These are phyloP conservation scores for Lanius collurio DNA, from an alignment of 2,113 vertebrate genomes.

Conservation along the genomic window DNA sequence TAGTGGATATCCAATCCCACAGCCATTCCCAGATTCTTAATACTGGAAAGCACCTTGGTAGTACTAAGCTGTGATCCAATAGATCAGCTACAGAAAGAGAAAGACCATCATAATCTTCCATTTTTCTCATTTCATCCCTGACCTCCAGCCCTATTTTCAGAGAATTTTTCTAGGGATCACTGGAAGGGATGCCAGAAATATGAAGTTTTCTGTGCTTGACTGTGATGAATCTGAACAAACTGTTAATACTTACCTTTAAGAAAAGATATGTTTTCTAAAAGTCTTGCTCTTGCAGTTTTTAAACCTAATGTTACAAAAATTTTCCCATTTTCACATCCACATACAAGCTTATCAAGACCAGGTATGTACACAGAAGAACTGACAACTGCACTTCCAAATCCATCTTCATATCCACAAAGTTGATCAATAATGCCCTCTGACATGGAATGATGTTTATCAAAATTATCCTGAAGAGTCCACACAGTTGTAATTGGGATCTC, in stretches of 20 bases:
- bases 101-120: background rate
- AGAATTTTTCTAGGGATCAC: background rate
- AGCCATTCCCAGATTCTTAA: background rate
- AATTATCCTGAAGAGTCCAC: constrained; percentile 75
- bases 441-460: constrained; percentile 58
- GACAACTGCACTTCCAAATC: background rate
- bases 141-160: background rate
- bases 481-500: constrained; percentile 72
- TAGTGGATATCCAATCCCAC: background rate
- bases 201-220: background rate
- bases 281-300: constrained; percentile 69
- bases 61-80: background rate
- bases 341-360: constrained; percentile 73
- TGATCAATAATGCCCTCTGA: constrained; percentile 66
- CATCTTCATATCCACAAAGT: constrained; percentile 34
- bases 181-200: background rate
- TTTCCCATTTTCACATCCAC: constrained; percentile 77
- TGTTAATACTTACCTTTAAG: constrained; percentile 62
- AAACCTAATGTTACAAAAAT: constrained; percentile 72
- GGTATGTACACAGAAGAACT: constrained; percentile 74
- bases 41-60: background rate
- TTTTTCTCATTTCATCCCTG: background rate
- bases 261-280: constrained; percentile 55
- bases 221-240: background rate
- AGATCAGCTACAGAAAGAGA: background rate